Base-by-base conservation (phyloP, 2,888 invertebrate genomes). In the Athalia cordata region DNA sequence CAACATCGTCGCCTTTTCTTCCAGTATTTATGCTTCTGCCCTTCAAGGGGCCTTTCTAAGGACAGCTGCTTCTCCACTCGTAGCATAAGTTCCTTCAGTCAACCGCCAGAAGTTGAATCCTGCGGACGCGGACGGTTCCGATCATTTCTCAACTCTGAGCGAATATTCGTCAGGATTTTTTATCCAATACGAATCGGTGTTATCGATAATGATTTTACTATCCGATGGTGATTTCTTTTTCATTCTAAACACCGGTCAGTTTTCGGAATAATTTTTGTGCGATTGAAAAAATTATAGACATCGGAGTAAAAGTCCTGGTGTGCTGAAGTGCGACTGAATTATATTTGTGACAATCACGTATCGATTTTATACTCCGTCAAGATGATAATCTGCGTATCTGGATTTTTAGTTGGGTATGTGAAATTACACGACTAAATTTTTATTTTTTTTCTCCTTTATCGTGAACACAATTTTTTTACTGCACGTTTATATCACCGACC, bases 371-470 rank as follows among this genome's bases (percentile, higher is more conserved):
- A 6, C 15, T 15, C 7, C 43, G 11, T 43, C 83, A 83, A 52
- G 67, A 90, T 90, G 90, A 88, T 90, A 82, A 88, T 89, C 83
- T 90, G 88, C 83, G 85, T 90, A 77, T 88, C 90, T 70, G 89
- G 89, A 83, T 90, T 89, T 82, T 82, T 90, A 83, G 87, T 87
- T 84, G 89, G 90, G 90, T 90, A 87, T 78, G 89, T 88, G 64
- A 13, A 47, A 7, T 50, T 2, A 6, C 52, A 3, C n/a, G 9
- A 9, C 5, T 64, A 7, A 4, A 15, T 52, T n/a, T 11, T 29
- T 29, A 1, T 29, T 29, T 29, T 29, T 2, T 29, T 29, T 29
- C 29, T 2, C 29, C 29, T 29, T 29, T 29, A 29, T 29, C 29
- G 29, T 29, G 2, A 29, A 29, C 1, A 29, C 29, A 29, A 29